A percentile compares a stretch with the other conserved stretches of the same genome.
Evolutionary conservation across 1,140 invertebrate genomes (phyloP).

Genomic region (Neodiprion pinetum): DNA sequence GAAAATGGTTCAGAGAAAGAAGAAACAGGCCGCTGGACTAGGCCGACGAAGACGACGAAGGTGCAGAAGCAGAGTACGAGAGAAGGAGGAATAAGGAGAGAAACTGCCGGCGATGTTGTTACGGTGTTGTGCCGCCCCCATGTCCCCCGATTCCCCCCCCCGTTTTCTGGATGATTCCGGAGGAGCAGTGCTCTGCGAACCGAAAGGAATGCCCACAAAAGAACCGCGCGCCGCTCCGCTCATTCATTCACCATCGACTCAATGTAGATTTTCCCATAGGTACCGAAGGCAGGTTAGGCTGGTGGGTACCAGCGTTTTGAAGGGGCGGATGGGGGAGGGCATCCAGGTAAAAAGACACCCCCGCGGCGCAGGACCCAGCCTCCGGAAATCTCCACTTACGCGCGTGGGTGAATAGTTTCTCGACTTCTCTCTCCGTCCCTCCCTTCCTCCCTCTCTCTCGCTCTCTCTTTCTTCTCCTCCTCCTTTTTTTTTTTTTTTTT

Average conservation of each 20-base stretch:
- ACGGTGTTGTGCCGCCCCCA: neutral
- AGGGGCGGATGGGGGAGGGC: neutral
- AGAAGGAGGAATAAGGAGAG: neutral
- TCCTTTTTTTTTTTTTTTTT: conserved; percentile 16
- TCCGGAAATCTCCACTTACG: conserved; percentile 61
- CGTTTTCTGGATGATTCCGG: neutral
- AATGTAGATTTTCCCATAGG: conserved; percentile 54
- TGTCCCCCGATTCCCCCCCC: neutral
- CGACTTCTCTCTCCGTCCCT: conserved; percentile 21
- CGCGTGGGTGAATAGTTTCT: conserved; percentile 47
- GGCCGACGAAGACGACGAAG: neutral
- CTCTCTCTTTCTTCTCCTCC: conserved; percentile 20
- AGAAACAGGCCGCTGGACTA: too few relatives aligned
- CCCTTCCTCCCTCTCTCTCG: conserved; percentile 13
- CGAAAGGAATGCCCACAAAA: conserved; percentile 40
- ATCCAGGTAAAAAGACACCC: conserved; percentile 43
- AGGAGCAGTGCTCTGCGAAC: conserved; percentile 9
- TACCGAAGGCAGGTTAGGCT: neutral
- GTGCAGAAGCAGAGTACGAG: neutral
- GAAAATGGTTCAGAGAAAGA: neutral
- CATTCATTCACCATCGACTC: conserved; percentile 47
- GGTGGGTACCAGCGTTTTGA: neutral
- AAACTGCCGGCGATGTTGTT: neutral
- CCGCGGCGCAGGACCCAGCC: conserved; percentile 37
- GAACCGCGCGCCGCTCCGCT: conserved; percentile 36